Conservation (phyloP, 2,888 invertebrate genomes). For the Marasmarcha lunaedactyla region DNA sequence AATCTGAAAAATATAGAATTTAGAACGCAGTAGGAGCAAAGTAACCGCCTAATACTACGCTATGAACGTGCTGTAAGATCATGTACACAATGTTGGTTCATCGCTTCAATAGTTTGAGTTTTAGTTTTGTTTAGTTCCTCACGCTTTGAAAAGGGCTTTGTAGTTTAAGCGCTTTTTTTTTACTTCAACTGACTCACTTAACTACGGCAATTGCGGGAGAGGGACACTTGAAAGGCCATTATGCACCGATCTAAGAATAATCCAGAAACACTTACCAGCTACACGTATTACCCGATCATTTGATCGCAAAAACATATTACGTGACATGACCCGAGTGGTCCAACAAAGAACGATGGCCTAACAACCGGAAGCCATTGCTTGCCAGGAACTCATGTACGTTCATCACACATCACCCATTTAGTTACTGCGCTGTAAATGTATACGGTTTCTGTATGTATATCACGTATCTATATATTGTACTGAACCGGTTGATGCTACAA, state of each 20-base stretch:
- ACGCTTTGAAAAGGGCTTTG: neutral
- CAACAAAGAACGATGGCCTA: neutral
- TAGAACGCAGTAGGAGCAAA: neutral
- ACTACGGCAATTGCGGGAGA: too few relatives aligned
- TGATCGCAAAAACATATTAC: too few relatives aligned
- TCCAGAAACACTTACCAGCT: too few relatives aligned
- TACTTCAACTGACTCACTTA: too few relatives aligned
- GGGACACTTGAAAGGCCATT: too few relatives aligned
- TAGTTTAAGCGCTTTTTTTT: neutral
- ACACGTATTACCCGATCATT: too few relatives aligned
- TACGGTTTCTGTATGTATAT: conserved; percentile 53
- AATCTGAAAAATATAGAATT: conserved; percentile 4
- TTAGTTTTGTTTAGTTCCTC: neutral
- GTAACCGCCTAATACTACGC: neutral
- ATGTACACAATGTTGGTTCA: neutral
- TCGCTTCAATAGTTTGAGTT: neutral
- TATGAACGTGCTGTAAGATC: neutral
- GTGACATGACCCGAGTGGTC: neutral
- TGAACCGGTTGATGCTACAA: conserved; percentile 64
- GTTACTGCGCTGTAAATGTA: conserved; percentile 62
- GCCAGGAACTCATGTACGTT: conserved; percentile 34
- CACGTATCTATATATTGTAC: conserved; percentile 33
- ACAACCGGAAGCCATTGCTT: conserved; percentile 30
- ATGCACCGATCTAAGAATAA: too few relatives aligned
- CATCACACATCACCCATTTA: conserved; percentile 45